Conservation (phyloP, 2,888 invertebrate species). For the Operophtera brumata region DNA sequence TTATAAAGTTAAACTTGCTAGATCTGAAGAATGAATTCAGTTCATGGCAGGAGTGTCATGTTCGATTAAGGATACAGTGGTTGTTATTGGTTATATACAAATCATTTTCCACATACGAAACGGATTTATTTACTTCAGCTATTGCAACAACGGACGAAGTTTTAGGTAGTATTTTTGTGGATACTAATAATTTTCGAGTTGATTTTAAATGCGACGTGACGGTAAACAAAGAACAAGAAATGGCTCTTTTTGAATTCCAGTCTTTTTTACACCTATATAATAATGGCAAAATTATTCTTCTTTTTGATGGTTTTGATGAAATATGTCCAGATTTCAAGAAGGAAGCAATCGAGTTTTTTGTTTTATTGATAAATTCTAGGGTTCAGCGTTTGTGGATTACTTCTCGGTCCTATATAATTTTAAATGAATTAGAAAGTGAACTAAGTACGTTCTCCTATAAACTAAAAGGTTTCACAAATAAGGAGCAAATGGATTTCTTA, state of each 20-base stretch:
- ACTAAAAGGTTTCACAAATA: conserved; percentile 21
- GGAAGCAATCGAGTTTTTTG: conserved; percentile 24
- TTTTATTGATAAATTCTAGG: conserved; percentile 14
- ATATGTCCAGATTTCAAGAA: conserved; percentile 33
- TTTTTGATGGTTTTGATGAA: conserved; percentile 39
- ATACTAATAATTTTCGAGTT: neutral
- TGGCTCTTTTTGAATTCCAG: conserved; percentile 3
- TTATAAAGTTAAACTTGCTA: conserved; percentile 33
- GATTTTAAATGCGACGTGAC: too few relatives aligned
- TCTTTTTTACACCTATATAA: conserved; percentile 7
- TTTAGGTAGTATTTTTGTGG: neutral
- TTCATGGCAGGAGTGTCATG: conserved; percentile 5
- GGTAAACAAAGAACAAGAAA: neutral
- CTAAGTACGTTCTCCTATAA: conserved; percentile 31
- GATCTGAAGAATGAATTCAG: conserved; percentile 13
- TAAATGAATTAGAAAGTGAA: conserved; percentile 29
- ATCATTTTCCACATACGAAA: neutral
- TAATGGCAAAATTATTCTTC: neutral
- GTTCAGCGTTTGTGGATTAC: conserved; percentile 28
- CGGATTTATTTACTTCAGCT: neutral
- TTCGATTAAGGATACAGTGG: neutral
- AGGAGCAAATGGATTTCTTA: conserved; percentile 25
- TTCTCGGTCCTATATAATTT: conserved; percentile 27
- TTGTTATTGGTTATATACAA: conserved; percentile 2
- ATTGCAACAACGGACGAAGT: neutral